Conservation (phyloP, 2,113 vertebrate species). For the Cinclus mexicanus region DNA sequence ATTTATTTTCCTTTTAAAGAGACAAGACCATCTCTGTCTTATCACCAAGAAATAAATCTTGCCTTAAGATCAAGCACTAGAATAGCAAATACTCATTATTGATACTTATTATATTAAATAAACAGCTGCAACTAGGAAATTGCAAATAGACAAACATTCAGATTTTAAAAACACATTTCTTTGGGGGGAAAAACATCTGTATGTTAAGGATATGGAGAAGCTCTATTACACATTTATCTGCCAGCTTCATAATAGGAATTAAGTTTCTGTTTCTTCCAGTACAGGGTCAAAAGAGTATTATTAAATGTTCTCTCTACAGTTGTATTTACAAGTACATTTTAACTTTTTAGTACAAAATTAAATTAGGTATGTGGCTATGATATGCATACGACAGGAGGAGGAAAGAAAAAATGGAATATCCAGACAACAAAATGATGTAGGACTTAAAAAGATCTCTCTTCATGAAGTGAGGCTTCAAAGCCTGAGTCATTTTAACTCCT, state of each 20-base stretch:
- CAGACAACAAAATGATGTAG: neutral
- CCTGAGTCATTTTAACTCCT: neutral
- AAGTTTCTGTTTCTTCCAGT: neutral
- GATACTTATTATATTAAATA: neutral
- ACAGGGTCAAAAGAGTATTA: neutral
- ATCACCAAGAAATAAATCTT: neutral
- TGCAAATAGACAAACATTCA: rapidly evolving
- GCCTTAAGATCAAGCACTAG: neutral
- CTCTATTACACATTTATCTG: neutral
- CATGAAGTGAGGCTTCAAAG: neutral
- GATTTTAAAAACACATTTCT: neutral
- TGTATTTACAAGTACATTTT: neutral
- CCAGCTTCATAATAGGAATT: neutral
- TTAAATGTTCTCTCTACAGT: neutral
- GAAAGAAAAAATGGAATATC: neutral
- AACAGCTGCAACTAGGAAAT: neutral
- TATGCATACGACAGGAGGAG: rapidly evolving
- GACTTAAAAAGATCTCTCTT: neutral
- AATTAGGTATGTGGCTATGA: neutral
- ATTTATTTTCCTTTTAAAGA: neutral
- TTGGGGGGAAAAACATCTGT: rapidly evolving
- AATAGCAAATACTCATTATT: neutral
- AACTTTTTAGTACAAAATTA: neutral
- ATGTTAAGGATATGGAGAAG: neutral
- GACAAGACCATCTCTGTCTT: neutral